Percentiles rank a stretch among this genome's conserved stretches.
phyloP scores from a whole-genome alignment of 1,140 invertebrate species.

The Drosophila miranda region DNA sequence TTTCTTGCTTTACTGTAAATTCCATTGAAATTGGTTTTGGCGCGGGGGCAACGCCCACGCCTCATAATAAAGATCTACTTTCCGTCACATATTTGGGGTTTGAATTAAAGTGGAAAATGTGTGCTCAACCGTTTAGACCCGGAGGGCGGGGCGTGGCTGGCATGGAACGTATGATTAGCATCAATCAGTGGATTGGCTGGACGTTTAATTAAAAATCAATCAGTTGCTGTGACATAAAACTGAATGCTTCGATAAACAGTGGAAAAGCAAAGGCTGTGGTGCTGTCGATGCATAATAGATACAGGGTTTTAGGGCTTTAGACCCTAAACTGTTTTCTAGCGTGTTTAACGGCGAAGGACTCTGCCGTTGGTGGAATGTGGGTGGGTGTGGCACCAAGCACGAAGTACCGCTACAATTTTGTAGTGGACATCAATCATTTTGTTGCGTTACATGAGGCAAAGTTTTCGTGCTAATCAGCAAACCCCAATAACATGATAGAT shows the following conservation, averaged over 20 bases:
- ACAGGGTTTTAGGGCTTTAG: constrained; percentile 13
- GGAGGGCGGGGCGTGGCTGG: constrained; percentile 16
- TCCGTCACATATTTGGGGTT: constrained; percentile 25
- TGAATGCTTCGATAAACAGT: constrained; percentile 36
- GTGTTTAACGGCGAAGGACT: not conserved
- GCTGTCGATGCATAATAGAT: not conserved
- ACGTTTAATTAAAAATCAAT: constrained; percentile 75
- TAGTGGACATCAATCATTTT: constrained; percentile 53
- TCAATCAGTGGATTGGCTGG: constrained; percentile 51
- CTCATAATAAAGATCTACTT: constrained; percentile 59
- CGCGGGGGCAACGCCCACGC: constrained; percentile 15
- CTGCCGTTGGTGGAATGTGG: not conserved
- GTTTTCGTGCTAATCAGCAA: constrained; percentile 41
- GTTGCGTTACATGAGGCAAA: constrained; percentile 22
- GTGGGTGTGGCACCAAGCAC: constrained; percentile 14
- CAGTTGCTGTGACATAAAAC: constrained; percentile 60
- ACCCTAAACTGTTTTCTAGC: constrained; percentile 6
- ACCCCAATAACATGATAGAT: constrained; percentile 41
- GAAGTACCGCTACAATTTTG: constrained; percentile 38
- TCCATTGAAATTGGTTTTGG: constrained; percentile 52
- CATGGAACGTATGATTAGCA: constrained; percentile 66
- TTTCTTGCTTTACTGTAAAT: constrained; percentile 11
- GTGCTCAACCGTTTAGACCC: not conserved
- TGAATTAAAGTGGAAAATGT: constrained; percentile 40
- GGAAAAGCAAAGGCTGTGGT: constrained; percentile 3